Evolutionary conservation across 2,113 vertebrate genomes (phyloP).

Genomic region (Bos indicus): DNA sequence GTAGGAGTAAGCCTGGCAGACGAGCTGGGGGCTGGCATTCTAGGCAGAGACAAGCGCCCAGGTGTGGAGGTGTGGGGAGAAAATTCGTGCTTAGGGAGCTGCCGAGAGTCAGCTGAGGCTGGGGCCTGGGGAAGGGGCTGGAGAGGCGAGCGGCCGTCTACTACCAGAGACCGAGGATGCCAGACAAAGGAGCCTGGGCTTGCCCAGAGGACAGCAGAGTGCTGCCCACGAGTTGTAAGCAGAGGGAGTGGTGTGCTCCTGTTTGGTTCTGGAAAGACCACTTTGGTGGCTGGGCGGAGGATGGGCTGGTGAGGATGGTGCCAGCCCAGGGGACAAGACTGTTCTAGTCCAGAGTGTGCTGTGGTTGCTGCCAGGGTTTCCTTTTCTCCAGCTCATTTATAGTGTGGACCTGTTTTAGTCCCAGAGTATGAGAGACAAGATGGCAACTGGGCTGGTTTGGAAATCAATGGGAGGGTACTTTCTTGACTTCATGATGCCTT

Average conservation of each 20-base stretch:
- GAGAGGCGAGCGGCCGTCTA: too few species aligned
- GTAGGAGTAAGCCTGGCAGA: conserved; percentile 32
- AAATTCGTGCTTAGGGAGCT: not conserved
- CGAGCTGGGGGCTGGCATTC: not conserved
- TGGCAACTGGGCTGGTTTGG: not conserved
- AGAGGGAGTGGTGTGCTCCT: not conserved
- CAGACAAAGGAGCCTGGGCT: not conserved
- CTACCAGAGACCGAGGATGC: not conserved
- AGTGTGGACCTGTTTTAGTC: not conserved
- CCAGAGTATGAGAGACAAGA: not conserved
- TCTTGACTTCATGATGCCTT: not conserved
- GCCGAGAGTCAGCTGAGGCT: not conserved
- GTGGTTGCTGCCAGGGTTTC: not conserved
- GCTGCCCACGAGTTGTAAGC: not conserved
- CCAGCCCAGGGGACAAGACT: not conserved
- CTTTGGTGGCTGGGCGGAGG: not conserved
- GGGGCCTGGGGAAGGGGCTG: not conserved
- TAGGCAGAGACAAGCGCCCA: not conserved
- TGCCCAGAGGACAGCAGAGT: not conserved
- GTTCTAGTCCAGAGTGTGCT: not conserved
- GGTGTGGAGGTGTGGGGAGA: not conserved
- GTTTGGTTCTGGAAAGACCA: not conserved
- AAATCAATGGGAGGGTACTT: not conserved
- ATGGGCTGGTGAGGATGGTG: not conserved
- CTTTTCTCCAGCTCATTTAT: not conserved